Evolutionary conservation across 2,113 vertebrate species (phyloP), one percentile per base, ranked within the genome.

Genomic region (Scartelaos histophorus): DNA sequence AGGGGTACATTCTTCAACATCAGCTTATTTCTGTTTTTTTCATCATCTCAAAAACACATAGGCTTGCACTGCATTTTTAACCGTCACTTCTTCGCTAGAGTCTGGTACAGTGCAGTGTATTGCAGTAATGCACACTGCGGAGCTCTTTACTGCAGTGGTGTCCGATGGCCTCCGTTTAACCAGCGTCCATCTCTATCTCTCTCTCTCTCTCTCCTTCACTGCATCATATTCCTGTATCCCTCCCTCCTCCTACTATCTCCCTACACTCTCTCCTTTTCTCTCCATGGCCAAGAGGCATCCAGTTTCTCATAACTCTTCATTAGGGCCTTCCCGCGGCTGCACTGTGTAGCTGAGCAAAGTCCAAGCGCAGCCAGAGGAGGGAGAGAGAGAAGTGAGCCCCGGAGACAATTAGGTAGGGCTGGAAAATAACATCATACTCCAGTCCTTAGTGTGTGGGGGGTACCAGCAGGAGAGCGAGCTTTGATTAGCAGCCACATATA

Each of bases 261-360:
- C 78, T 45, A 54, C 67, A 68, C 78, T 74, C 72, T 79, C 83
- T 66, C 67, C 51, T 77, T 85, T 79, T 47, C 74, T 75, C 85
- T 76, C 81, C 56, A 45, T 75, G 86, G 90, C 90, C 88, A 90
- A 83, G 74, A 89, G 80, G 82, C 83, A 87, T 89, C 78, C 73
- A 79, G 86, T 78, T 82, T 69, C 84, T 90, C 90, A 84, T 91
- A 93, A 92, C 84, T 92, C 91, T 92, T 92, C 89, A 91, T 90
- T 91, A 92, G 82, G 85, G 74, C 81, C 82, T 87, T 87, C 79
- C 74, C 68, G 25, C 43, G 70, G 83, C 82, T 84, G 80, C 81
- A 82, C 88, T 65, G 46, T 84, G 86, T 82, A 90, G 80, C 82
- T 70, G 49, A 81, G 76, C 84, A 75, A 86, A 73, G 83, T 86